Evolutionary conservation across 2,113 vertebrate species (phyloP).

Genomic region (Chloropsis cyanopogon): DNA sequence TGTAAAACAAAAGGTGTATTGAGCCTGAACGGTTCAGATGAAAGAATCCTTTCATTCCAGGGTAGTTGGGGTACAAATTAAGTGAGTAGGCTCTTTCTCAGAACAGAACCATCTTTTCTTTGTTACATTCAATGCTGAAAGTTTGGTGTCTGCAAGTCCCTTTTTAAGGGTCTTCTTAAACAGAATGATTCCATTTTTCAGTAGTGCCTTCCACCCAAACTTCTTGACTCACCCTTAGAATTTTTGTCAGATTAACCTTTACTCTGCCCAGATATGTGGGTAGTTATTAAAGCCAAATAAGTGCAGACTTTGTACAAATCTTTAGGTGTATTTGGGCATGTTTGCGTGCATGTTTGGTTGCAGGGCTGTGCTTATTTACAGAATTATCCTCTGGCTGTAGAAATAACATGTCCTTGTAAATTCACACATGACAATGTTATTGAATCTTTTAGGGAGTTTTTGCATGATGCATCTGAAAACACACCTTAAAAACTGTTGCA

Average conservation of each 20-base stretch:
- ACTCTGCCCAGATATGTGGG: neutral
- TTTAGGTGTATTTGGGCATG: neutral
- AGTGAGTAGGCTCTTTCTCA: neutral
- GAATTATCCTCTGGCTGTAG: neutral
- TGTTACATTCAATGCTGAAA: neutral
- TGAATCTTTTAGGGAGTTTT: neutral
- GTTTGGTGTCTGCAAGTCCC: neutral
- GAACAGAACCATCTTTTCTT: neutral
- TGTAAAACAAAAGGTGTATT: slow-evolving; percentile 14
- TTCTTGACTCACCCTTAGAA: neutral
- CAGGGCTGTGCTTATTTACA: neutral
- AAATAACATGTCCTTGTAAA: neutral
- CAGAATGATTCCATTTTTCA: neutral
- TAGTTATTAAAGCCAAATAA: neutral
- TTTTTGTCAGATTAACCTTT: neutral
- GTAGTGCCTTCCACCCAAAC: neutral
- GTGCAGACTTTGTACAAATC: neutral
- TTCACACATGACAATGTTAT: neutral
- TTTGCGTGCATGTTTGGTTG: neutral
- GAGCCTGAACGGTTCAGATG: neutral
- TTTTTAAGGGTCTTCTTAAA: neutral
- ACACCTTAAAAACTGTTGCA: neutral
- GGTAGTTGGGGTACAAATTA: neutral
- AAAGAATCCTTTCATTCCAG: neutral
- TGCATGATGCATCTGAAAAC: neutral